Evolutionary conservation across 2,888 invertebrate species (phyloP).

Genomic region (Lomographa bimaculata): DNA sequence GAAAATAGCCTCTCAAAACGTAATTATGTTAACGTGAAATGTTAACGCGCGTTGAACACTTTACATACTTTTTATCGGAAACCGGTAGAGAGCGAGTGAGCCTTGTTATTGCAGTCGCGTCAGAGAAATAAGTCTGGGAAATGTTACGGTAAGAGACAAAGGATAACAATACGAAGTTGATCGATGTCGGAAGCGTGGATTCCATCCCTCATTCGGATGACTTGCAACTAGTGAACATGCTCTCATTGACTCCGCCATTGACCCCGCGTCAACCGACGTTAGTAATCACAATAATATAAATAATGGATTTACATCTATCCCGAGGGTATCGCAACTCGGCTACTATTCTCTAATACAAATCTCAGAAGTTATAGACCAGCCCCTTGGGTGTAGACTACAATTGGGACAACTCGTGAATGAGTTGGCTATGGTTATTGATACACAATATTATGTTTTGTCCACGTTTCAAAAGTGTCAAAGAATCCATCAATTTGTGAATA

Average conservation of each 20-base stretch:
- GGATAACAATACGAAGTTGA: constrained; percentile 52
- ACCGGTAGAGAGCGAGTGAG: constrained; percentile 2
- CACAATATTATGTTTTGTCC: no score
- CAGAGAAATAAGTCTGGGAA: constrained; percentile 18
- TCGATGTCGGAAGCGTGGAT: constrained; percentile 76
- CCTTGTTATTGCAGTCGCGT: constrained; percentile 8
- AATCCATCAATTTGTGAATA: no score
- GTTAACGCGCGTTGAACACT: constrained; percentile 8
- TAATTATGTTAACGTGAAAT: constrained; percentile 14
- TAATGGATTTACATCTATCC: constrained; percentile 71
- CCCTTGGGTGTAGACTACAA: constrained; percentile 54
- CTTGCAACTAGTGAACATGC: constrained; percentile 74
- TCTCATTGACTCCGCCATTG: constrained; percentile 80
- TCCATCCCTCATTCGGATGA: constrained; percentile 72
- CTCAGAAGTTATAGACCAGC: constrained; percentile 62
- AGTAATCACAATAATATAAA: constrained; percentile 73
- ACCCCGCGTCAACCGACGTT: constrained; percentile 64
- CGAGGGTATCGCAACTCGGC: constrained; percentile 55
- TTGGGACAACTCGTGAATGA: constrained; percentile 48
- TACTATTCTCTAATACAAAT: constrained; percentile 55
- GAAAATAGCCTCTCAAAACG: constrained; percentile 24
- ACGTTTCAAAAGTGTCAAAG: no score
- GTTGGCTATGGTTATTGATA: constrained; percentile 39
- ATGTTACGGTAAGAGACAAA: constrained; percentile 53
- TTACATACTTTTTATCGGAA: constrained; percentile 6